phyloP scores from a whole-genome alignment of 2,113 vertebrate genomes.

The Lepisosteus osseus region DNA sequence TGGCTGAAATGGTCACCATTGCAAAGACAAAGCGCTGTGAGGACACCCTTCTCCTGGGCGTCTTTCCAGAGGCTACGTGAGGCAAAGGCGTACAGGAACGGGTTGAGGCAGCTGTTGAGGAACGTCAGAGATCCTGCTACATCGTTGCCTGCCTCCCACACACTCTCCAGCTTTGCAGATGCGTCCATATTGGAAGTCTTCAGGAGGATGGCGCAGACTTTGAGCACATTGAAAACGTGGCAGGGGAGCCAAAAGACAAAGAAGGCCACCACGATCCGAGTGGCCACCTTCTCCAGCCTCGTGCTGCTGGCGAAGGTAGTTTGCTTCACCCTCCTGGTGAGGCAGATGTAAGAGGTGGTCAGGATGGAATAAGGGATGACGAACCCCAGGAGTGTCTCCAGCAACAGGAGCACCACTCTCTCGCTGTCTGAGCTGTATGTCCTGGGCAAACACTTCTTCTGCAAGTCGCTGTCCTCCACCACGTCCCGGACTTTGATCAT shows the following conservation, averaged over 20 bases:
- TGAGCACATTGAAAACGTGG: constrained; percentile 53
- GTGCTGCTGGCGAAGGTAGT: constrained; percentile 40
- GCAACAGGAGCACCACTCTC: constrained; percentile 28
- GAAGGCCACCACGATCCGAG: constrained; percentile 53
- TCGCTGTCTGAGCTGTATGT: constrained; percentile 37
- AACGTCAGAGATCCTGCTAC: constrained; percentile 53
- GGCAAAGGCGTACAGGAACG: constrained; percentile 65
- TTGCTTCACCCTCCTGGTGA: constrained; percentile 49
- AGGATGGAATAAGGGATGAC: constrained; percentile 53
- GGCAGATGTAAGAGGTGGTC: constrained; percentile 49
- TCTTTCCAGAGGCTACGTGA: constrained; percentile 21
- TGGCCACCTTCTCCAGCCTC: constrained; percentile 41
- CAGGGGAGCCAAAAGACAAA: constrained; percentile 59
- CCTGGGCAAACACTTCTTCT: constrained; percentile 18
- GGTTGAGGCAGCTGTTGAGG: constrained; percentile 67
- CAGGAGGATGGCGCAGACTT: constrained; percentile 34
- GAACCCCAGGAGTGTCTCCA: constrained; percentile 59
- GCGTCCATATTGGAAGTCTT: constrained; percentile 9
- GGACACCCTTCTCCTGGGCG: no score
- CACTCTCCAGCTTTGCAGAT: constrained; percentile 20
- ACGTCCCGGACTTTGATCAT: constrained; percentile 43
- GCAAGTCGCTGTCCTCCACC: rapidly evolving
- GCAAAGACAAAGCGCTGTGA: no score
- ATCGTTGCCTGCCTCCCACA: constrained; percentile 32
- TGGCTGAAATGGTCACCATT: no score